A percentile compares a stretch with the other conserved stretches of the same genome.
Conservation (phyloP, 2,888 invertebrate species). For the Stenurella melanura region DNA sequence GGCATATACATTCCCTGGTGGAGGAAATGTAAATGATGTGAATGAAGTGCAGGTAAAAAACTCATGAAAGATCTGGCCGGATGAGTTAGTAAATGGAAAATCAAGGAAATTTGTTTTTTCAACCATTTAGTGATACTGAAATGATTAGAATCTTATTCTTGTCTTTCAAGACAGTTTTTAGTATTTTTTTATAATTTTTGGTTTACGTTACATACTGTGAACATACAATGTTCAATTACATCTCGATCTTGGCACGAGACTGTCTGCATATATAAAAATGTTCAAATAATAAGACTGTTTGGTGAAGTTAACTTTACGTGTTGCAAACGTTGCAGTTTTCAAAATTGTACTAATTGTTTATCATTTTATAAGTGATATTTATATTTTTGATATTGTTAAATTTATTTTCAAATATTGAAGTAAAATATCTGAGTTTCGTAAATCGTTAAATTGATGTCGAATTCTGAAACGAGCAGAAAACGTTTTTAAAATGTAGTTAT, state of each 20-base stretch:
- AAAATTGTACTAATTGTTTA: slow-evolving; percentile 22
- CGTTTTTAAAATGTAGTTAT: slow-evolving; percentile 18
- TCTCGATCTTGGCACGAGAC: background rate
- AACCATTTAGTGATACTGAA: too few relatives aligned
- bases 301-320: background rate
- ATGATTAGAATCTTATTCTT: too few relatives aligned
- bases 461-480: slow-evolving; percentile 16
- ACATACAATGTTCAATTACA: background rate
- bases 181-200: too few relatives aligned
- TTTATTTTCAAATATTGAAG: slow-evolving; percentile 31
- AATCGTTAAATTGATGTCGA: slow-evolving; percentile 31
- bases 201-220: too few relatives aligned
- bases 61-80: too few relatives aligned
- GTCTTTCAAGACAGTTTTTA: too few relatives aligned
- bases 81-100: too few relatives aligned
- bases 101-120: too few relatives aligned
- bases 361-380: slow-evolving; percentile 31
- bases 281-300: slow-evolving; percentile 3
- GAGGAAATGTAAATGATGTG: too few relatives aligned
- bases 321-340: background rate
- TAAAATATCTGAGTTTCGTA: background rate
- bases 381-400: slow-evolving; percentile 50
- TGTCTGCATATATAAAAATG: background rate
- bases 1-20: too few relatives aligned
- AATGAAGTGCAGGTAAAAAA: too few relatives aligned